Percentiles rank a stretch among this genome's conserved stretches.
Conservation (phyloP, 2,888 invertebrate genomes). For the Caenorhabditis auriculariae region DNA sequence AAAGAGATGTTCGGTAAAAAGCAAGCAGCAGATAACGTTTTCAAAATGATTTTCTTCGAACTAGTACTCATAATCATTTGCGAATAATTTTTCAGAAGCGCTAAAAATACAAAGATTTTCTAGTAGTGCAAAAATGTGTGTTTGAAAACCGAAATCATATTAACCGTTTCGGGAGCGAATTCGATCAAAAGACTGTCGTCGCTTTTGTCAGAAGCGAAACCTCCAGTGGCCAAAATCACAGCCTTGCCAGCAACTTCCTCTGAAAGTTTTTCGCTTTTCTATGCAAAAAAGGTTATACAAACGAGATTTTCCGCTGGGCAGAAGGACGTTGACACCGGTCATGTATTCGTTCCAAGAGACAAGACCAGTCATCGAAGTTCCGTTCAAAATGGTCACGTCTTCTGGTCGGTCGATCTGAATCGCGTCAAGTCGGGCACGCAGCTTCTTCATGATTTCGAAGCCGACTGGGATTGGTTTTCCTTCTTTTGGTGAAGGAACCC, state of each 20-base stretch:
- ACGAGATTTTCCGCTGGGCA: neutral
- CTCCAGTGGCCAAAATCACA: constrained; percentile 62
- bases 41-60: constrained; percentile 5
- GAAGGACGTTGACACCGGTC: constrained; percentile 45
- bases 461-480: constrained; percentile 62
- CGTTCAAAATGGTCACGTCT: constrained; percentile 18
- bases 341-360: constrained; percentile 55
- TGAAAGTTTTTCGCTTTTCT: neutral
- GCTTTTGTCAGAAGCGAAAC: constrained; percentile 58
- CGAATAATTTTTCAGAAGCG: no score
- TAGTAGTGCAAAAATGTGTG: no score
- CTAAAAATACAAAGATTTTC: no score
- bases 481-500: constrained; percentile 63
- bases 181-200: constrained; percentile 53
- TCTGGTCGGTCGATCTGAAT: constrained; percentile 42
- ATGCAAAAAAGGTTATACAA: neutral
- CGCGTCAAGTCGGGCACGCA: constrained; percentile 41
- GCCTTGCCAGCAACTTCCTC: constrained; percentile 52
- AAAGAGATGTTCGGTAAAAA: no score
- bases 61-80: constrained; percentile 4
- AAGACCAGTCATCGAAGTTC: constrained; percentile 34
- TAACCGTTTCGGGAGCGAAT: constrained; percentile 49
- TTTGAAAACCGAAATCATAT: neutral
- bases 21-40: no score
- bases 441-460: constrained; percentile 59